Percentiles rank a stretch among this genome's conserved stretches.
These are phyloP conservation scores for Meiosimyza decipiens DNA, from an alignment of 2,888 invertebrate species.

Conservation along the genomic window DNA sequence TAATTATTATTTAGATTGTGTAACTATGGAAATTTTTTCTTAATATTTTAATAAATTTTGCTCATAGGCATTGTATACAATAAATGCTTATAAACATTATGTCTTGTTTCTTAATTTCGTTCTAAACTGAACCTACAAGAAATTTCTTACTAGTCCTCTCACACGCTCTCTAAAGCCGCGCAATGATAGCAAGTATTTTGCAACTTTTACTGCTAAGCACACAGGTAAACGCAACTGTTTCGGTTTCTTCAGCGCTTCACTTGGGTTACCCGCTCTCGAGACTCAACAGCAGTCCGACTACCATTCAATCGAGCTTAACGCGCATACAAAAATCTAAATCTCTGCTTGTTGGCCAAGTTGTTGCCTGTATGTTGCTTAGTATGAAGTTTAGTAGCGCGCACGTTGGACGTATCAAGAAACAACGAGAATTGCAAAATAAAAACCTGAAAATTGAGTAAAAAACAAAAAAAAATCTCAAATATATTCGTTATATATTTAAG, in stretches of 20 bases:
- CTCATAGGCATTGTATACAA: too few species aligned
- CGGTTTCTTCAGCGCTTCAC: not conserved
- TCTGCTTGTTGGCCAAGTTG: constrained; percentile 28
- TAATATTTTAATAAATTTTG: too few species aligned
- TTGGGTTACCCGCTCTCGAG: constrained; percentile 9
- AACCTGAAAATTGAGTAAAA: not conserved
- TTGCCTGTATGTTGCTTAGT: constrained; percentile 36
- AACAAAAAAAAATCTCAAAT: constrained; percentile 20
- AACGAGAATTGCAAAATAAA: constrained; percentile 24
- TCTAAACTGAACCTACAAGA: too few species aligned
- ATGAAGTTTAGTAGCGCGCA: constrained; percentile 39
- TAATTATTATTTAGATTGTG: too few species aligned
- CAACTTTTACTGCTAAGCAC: not conserved
- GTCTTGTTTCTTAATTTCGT: too few species aligned
- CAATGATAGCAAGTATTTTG: constrained; percentile 1
- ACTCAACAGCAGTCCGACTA: not conserved
- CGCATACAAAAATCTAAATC: not conserved
- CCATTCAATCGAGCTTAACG: constrained; percentile 18
- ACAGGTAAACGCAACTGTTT: not conserved
- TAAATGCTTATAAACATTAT: too few species aligned
- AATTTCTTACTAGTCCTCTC: not conserved
- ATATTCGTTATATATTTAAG: constrained; percentile 42
- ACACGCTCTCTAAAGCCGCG: not conserved
- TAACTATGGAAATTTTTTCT: too few species aligned
- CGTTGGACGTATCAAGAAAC: constrained; percentile 50